Evolutionary conservation across 2,888 invertebrate species (phyloP).

Genomic region (Ferdinandea cuprea): DNA sequence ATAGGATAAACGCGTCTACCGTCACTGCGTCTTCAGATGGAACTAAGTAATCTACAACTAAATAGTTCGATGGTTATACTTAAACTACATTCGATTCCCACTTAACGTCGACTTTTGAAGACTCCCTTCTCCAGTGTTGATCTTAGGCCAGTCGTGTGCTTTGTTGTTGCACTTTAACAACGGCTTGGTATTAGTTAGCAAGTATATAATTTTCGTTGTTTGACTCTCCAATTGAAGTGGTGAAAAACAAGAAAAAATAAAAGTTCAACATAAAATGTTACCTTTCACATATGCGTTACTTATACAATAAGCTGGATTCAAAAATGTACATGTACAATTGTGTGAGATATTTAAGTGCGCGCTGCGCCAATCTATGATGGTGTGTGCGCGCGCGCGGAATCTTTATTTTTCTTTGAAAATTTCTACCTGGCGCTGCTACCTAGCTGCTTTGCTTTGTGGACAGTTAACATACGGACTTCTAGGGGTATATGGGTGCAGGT

Average conservation of each 20-base stretch:
- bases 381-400: constrained; percentile 62
- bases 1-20: constrained; percentile 55
- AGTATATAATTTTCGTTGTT: constrained; percentile 56
- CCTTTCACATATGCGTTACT: constrained; percentile 51
- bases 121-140: constrained; percentile 79
- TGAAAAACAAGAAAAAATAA: constrained; percentile 50
- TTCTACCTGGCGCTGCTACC: constrained; percentile 59
- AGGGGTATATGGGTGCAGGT: constrained; percentile 58
- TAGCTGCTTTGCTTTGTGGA: constrained; percentile 36
- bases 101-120: constrained; percentile 83
- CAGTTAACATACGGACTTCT: constrained; percentile 49
- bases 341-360: constrained; percentile 40
- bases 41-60: constrained; percentile 75
- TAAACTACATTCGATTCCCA: constrained; percentile 81
- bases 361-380: constrained; percentile 6
- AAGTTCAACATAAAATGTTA: constrained; percentile 34
- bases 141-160: constrained; percentile 26
- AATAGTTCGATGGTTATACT: constrained; percentile 81
- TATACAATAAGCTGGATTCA: constrained; percentile 19
- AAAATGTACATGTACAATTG: too few species aligned
- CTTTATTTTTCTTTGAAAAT: constrained; percentile 67
- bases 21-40: constrained; percentile 48
- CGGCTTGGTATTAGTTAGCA: constrained; percentile 41
- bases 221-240: constrained; percentile 42
- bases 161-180: constrained; percentile 62